Evolutionary conservation across 1,140 invertebrate species (phyloP).

Genomic region (Cecropterus lyciades): DNA sequence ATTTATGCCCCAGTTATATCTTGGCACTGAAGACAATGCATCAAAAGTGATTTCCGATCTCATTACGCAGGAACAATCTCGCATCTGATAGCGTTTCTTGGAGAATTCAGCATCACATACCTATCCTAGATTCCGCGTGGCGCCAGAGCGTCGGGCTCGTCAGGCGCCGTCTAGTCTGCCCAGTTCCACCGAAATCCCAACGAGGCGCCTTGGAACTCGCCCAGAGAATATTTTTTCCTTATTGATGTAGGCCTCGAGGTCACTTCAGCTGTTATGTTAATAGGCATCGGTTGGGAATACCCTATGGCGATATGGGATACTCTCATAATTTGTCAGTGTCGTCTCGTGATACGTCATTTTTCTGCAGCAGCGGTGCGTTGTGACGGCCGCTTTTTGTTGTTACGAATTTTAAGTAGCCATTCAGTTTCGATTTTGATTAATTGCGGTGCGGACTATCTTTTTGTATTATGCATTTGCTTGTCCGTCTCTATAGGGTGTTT

Average conservation of each 20-base stretch:
- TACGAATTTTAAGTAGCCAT: constrained; percentile 28
- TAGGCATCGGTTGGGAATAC: constrained; percentile 62
- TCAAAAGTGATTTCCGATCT: constrained; percentile 1
- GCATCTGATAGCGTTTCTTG: constrained; percentile 18
- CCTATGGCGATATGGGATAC: constrained; percentile 65
- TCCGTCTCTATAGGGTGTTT: no score
- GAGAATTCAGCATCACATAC: constrained; percentile 10
- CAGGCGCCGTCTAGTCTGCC: constrained; percentile 70
- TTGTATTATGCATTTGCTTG: no score
- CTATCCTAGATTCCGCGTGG: constrained; percentile 39
- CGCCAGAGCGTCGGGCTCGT: constrained; percentile 50
- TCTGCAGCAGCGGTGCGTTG: constrained; percentile 21
- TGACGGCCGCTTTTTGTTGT: constrained; percentile 35
- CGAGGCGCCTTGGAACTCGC: constrained; percentile 66
- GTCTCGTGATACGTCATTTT: constrained; percentile 50
- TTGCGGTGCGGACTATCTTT: neutral
- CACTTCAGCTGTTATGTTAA: constrained; percentile 72
- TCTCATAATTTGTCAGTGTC: constrained; percentile 74
- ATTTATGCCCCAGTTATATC: no score
- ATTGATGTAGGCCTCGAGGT: constrained; percentile 74
- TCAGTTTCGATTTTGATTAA: constrained; percentile 25
- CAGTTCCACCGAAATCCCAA: constrained; percentile 44
- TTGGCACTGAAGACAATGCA: constrained; percentile 6
- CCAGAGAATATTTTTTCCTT: constrained; percentile 75
- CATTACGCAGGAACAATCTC: constrained; percentile 9